phyloP scores from a whole-genome alignment of 2,797 vertebrate species.

The Monodelphis domestica region DNA sequence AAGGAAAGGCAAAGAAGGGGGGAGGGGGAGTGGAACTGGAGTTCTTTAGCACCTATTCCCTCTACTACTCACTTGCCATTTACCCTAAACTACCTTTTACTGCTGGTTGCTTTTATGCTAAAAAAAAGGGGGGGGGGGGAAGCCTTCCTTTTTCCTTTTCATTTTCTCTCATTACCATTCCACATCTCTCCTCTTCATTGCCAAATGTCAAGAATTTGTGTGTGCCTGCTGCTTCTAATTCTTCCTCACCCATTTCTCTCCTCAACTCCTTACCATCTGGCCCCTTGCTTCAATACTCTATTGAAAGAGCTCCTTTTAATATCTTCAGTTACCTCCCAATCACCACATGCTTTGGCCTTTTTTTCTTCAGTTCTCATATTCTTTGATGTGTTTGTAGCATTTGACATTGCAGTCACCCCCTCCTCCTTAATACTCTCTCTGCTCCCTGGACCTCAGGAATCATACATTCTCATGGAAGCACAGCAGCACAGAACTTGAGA shows the following conservation, averaged over 20 bases:
- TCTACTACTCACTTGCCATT: not conserved
- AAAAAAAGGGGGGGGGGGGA: too few species aligned
- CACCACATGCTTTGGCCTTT: not conserved
- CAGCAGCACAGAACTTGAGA: too few species aligned
- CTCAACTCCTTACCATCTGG: not conserved
- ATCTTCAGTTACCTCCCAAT: not conserved
- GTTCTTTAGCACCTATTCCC: not conserved
- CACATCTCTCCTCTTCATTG: not conserved
- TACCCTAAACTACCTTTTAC: not conserved
- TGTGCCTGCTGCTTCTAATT: not conserved
- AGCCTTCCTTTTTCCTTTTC: not conserved
- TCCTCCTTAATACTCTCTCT: too few species aligned
- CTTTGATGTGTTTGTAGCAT: too few species aligned
- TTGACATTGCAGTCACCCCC: too few species aligned
- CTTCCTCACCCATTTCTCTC: not conserved
- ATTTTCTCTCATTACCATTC: not conserved
- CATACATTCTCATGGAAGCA: too few species aligned
- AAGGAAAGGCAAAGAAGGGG: not conserved
- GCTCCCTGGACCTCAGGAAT: too few species aligned
- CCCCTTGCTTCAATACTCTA: not conserved
- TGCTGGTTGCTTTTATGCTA: too few species aligned
- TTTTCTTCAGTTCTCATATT: not conserved
- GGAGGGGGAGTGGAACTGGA: not conserved
- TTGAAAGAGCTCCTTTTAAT: not conserved
- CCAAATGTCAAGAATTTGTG: not conserved